phyloP scores from a whole-genome alignment of 2,113 vertebrate genomes.

The Rhizomys pruinosus region DNA sequence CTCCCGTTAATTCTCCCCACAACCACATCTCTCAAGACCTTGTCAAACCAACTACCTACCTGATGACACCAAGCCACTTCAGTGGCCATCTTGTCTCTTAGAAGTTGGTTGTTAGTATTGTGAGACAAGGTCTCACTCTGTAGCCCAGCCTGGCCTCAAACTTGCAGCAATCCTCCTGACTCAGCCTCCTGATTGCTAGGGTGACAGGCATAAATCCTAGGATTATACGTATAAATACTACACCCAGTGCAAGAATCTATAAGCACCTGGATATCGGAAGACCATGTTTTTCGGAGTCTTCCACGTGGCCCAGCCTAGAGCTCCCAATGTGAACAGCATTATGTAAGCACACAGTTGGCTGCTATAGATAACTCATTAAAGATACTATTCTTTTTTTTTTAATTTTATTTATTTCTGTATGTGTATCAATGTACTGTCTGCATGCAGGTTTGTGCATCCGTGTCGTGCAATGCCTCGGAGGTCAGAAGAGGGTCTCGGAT shows the following conservation, averaged over 20 bases:
- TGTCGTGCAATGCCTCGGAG: too few relatives aligned
- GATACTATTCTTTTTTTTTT: constrained; percentile 1
- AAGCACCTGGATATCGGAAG: constrained; percentile 43
- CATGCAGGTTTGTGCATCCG: too few relatives aligned
- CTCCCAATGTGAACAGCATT: constrained; percentile 45
- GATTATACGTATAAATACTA: too few relatives aligned
- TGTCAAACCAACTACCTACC: constrained; percentile 23
- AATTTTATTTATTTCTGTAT: too few relatives aligned
- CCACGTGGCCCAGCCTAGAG: not conserved
- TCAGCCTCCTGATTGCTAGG: too few relatives aligned
- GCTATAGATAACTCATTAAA: constrained; percentile 70
- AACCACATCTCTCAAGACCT: not conserved
- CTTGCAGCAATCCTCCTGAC: too few relatives aligned
- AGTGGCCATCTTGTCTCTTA: constrained; percentile 29
- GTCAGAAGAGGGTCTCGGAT: too few relatives aligned
- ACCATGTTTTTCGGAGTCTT: constrained; percentile 40
- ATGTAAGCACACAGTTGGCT: constrained; percentile 63
- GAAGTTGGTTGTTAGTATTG: not conserved
- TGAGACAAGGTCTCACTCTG: not conserved
- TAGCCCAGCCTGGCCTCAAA: too few relatives aligned
- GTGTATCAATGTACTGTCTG: too few relatives aligned
- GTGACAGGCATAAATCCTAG: too few relatives aligned
- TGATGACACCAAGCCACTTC: not conserved
- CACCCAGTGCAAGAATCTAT: not conserved
- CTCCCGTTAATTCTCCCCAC: not conserved